phyloP scores from a whole-genome alignment of 64 coral and sea anemone species.

The Orbicella faveolata region DNA sequence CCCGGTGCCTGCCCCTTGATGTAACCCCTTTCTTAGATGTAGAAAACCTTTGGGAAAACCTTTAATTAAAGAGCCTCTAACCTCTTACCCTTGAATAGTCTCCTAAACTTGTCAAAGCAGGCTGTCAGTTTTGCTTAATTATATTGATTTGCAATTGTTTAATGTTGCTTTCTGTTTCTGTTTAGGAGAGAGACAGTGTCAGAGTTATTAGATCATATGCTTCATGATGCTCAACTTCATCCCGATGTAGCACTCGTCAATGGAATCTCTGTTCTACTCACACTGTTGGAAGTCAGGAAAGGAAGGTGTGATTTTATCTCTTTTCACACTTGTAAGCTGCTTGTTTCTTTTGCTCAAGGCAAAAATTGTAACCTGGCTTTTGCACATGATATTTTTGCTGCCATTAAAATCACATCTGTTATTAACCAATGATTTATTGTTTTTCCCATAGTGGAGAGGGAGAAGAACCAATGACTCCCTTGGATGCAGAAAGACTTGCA shows the following conservation, averaged over 20 bases:
- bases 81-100: too few relatives aligned
- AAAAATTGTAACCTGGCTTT: too few relatives aligned
- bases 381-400: too few relatives aligned
- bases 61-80: too few relatives aligned
- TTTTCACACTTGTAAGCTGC: too few relatives aligned
- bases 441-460: constrained; percentile 57
- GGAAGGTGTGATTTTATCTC: constrained; percentile 48
- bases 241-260: constrained; percentile 89
- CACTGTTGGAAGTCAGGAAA: constrained; percentile 86
- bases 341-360: too few relatives aligned
- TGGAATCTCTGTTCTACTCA: constrained; percentile 94
- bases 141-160: too few relatives aligned
- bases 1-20: too few relatives aligned
- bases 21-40: too few relatives aligned
- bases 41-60: too few relatives aligned
- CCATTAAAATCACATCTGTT: background rate
- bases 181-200: constrained; percentile 92
- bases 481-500: constrained; percentile 94
- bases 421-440: background rate
- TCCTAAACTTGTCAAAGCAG: too few relatives aligned
- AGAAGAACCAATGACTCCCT: constrained; percentile 95
- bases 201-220: constrained; percentile 88
- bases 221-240: constrained; percentile 88
- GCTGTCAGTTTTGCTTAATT: too few relatives aligned
- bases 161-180: background rate